phyloP scores from a whole-genome alignment of 2,888 invertebrate genomes.

The Conistra vaccinii region DNA sequence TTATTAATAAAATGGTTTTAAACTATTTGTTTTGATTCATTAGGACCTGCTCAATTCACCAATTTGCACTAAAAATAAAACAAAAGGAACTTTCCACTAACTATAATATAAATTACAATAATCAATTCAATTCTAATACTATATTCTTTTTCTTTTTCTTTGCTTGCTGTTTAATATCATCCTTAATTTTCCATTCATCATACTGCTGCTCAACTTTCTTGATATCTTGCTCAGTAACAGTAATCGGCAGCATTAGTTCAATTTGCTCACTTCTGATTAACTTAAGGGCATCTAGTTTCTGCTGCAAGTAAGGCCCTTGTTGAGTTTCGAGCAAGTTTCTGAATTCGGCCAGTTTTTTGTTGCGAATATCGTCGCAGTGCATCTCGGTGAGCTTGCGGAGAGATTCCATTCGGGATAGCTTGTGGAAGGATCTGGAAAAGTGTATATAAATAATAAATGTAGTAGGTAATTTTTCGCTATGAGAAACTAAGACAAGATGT shows the following conservation, averaged over 20 bases:
- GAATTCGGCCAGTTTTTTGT: slow-evolving; percentile 92
- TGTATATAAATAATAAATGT: background rate
- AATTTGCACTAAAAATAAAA: slow-evolving; percentile 13
- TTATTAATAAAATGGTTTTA: slow-evolving; percentile 75
- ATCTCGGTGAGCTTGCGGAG: slow-evolving; percentile 93
- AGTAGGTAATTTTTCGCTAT: too few species aligned
- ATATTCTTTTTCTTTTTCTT: slow-evolving; percentile 83
- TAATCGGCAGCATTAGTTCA: slow-evolving; percentile 91
- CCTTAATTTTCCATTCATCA: slow-evolving; percentile 85
- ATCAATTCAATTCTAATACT: slow-evolving; percentile 72
- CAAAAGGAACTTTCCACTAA: slow-evolving; percentile 36
- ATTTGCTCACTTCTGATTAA: slow-evolving; percentile 95
- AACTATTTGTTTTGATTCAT: slow-evolving; percentile 42
- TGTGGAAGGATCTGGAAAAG: slow-evolving; percentile 84
- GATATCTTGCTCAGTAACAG: slow-evolving; percentile 93
- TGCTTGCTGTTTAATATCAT: slow-evolving; percentile 83
- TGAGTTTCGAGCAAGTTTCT: slow-evolving; percentile 92
- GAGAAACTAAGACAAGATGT: background rate
- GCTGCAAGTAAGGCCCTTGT: slow-evolving; percentile 93
- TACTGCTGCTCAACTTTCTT: slow-evolving; percentile 90
- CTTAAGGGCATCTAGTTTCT: slow-evolving; percentile 93
- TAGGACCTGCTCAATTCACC: background rate
- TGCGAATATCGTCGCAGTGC: slow-evolving; percentile 93
- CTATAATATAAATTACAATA: slow-evolving; percentile 54
- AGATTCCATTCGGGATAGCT: slow-evolving; percentile 93